Evolutionary conservation across 1,140 invertebrate species (phyloP).

Genomic region (Carcinoscorpius rotundicauda): DNA sequence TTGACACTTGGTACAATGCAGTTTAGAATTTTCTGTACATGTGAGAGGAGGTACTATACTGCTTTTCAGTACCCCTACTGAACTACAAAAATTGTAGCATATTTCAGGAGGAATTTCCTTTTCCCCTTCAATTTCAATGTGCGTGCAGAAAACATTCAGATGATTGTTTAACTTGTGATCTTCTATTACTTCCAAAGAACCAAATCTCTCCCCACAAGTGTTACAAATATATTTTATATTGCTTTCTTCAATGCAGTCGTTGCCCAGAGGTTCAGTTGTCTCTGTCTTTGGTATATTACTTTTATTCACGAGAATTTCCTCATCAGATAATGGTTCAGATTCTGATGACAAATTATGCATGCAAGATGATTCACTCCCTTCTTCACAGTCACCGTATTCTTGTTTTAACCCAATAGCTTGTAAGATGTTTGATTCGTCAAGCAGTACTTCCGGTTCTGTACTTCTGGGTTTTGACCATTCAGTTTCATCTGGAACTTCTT

Average conservation of each 20-base stretch:
- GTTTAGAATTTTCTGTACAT: neutral
- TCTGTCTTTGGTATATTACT: slow-evolving; percentile 32
- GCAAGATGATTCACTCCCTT: neutral
- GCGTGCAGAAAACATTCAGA: slow-evolving; percentile 64
- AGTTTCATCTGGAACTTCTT: neutral
- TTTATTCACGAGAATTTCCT: too few relatives aligned
- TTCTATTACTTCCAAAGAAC: slow-evolving; percentile 53
- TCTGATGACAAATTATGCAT: too few relatives aligned
- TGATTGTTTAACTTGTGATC: slow-evolving; percentile 61
- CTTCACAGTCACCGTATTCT: slow-evolving; percentile 1
- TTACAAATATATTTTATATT: slow-evolving; percentile 1
- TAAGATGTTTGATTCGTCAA: slow-evolving; percentile 4
- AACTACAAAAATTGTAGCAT: slow-evolving; percentile 17
- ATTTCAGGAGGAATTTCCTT: slow-evolving; percentile 22
- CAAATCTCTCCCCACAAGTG: slow-evolving; percentile 37
- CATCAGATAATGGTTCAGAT: too few relatives aligned
- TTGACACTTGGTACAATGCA: slow-evolving; percentile 46
- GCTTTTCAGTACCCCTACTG: slow-evolving; percentile 11
- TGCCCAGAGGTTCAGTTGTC: too few relatives aligned
- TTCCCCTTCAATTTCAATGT: slow-evolving; percentile 60
- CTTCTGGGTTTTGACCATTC: neutral
- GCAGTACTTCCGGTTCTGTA: neutral
- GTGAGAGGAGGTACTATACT: slow-evolving; percentile 6
- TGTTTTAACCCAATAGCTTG: slow-evolving; percentile 3
- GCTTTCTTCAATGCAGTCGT: too few relatives aligned